These are phyloP conservation scores for Zaprionus ornatus DNA, from an alignment of 1,140 invertebrate genomes.

Conservation along the genomic window DNA sequence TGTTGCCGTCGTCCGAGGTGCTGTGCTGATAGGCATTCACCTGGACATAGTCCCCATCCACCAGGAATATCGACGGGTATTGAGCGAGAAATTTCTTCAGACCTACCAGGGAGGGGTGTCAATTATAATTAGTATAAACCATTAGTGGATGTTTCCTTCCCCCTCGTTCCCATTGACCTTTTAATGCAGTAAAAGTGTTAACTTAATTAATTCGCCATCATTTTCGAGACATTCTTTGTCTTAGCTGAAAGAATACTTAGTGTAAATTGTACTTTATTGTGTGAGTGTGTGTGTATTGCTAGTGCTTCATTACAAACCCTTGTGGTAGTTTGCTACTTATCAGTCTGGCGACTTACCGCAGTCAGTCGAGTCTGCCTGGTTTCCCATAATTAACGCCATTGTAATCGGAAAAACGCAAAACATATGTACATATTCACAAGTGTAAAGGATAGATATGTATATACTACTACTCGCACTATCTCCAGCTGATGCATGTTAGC, in stretches of 20 bases:
- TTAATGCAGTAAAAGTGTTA: constrained; percentile 71
- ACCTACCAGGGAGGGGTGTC: constrained; percentile 81
- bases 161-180: background rate
- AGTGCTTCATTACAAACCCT: constrained; percentile 26
- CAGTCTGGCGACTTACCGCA: constrained; percentile 37
- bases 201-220: constrained; percentile 60
- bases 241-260: constrained; percentile 52
- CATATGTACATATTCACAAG: constrained; percentile 28
- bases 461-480: background rate
- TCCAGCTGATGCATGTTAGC: constrained; percentile 1
- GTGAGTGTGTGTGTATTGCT: background rate
- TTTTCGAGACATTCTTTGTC: constrained; percentile 38
- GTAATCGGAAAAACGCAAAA: constrained; percentile 51
- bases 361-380: constrained; percentile 47
- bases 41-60: constrained; percentile 96
- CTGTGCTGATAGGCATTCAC: constrained; percentile 90
- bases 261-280: constrained; percentile 17
- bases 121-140: constrained; percentile 68
- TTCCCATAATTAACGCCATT: constrained; percentile 77
- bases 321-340: constrained; percentile 45
- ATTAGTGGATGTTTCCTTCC: constrained; percentile 42
- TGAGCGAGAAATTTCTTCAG: constrained; percentile 95
- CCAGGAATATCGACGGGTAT: constrained; percentile 95
- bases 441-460: constrained; percentile 18
- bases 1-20: constrained; percentile 84